Percentiles rank a stretch among this genome's conserved stretches.
phyloP scores from a whole-genome alignment of 1,140 invertebrate genomes.

The Trinorchestia longiramus region DNA sequence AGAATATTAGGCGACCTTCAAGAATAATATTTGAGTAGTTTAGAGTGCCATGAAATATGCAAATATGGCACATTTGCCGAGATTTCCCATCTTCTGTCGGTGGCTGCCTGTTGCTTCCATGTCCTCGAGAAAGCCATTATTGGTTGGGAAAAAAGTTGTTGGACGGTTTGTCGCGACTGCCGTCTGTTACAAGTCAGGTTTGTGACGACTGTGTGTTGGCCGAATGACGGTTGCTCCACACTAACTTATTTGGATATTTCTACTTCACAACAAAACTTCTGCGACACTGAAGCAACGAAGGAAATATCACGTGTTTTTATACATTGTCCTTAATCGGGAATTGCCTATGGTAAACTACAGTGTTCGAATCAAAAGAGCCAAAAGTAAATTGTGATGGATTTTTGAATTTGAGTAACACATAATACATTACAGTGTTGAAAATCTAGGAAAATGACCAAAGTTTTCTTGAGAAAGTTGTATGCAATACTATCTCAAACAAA shows the following conservation, averaged over 20 bases:
- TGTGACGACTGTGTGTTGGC: background rate
- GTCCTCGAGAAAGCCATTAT: background rate
- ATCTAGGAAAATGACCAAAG: background rate
- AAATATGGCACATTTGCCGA: background rate
- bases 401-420: background rate
- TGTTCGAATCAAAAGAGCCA: background rate
- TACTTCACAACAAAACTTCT: background rate
- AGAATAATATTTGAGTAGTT: background rate
- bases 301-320: background rate
- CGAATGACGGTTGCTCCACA: background rate
- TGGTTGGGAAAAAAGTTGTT: background rate
- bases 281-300: background rate
- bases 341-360: background rate
- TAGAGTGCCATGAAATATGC: background rate
- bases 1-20: background rate
- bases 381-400: background rate
- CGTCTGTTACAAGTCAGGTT: background rate
- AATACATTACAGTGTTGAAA: too few species aligned
- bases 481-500: background rate
- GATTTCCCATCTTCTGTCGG: background rate
- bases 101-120: background rate
- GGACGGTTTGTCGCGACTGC: background rate
- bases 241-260: background rate
- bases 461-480: background rate
- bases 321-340: background rate